phyloP scores from a whole-genome alignment of 2,888 invertebrate genomes.

The Schizaphis graminum region DNA sequence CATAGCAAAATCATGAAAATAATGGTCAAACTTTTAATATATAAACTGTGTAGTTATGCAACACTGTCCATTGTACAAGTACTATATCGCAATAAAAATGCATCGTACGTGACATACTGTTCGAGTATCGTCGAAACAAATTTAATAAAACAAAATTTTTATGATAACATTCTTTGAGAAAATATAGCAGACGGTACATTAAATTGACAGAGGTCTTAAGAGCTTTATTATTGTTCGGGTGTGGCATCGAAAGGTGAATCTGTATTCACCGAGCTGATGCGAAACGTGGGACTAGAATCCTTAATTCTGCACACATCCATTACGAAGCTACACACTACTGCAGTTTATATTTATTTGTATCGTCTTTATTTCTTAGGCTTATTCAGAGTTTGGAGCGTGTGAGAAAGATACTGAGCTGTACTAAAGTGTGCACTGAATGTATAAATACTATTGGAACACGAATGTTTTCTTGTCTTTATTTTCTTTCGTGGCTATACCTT shows the following conservation, averaged over 20 bases:
- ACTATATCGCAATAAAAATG: neutral
- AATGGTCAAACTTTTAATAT: neutral
- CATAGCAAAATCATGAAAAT: neutral
- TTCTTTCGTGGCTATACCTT: neutral
- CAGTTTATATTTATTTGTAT: slow-evolving; percentile 66
- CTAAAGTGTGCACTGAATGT: slow-evolving; percentile 53
- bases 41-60: neutral
- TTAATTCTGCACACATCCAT: slow-evolving; percentile 62
- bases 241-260: slow-evolving; percentile 65
- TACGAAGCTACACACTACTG: slow-evolving; percentile 41
- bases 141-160: slow-evolving; percentile 54
- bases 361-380: slow-evolving; percentile 63
- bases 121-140: slow-evolving; percentile 14
- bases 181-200: slow-evolving; percentile 48
- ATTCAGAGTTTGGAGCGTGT: slow-evolving; percentile 47
- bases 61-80: neutral
- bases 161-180: slow-evolving; percentile 28
- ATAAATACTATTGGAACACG: slow-evolving; percentile 56
- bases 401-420: slow-evolving; percentile 45
- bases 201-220: slow-evolving; percentile 64
- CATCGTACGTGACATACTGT: slow-evolving; percentile 19
- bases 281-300: slow-evolving; percentile 63
- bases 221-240: slow-evolving; percentile 64
- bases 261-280: slow-evolving; percentile 63
- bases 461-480: slow-evolving; percentile 43